phyloP scores from a whole-genome alignment of 1,140 invertebrate species.

The Mizuhopecten yessoensis region DNA sequence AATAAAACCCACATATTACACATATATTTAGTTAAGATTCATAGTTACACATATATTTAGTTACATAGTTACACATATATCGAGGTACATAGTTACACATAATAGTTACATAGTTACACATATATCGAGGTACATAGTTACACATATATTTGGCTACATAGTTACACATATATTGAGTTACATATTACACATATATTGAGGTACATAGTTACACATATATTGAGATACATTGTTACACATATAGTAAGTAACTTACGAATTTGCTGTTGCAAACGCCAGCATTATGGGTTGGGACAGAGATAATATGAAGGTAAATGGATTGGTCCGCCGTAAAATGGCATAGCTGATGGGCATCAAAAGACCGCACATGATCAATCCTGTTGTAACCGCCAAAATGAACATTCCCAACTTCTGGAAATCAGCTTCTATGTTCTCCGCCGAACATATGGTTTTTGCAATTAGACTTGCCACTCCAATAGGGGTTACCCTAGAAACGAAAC shows the following conservation, averaged over 20 bases:
- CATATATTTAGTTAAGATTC: no score
- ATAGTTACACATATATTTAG: no score
- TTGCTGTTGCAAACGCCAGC: constrained; percentile 96
- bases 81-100: no score
- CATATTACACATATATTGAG: no score
- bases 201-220: no score
- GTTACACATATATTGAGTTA: no score
- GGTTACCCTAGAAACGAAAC: constrained; percentile 87
- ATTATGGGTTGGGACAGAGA: constrained; percentile 93
- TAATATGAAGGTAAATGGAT: constrained; percentile 93
- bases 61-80: no score
- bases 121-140: no score
- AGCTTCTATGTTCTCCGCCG: constrained; percentile 89
- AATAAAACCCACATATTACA: no score
- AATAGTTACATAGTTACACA: no score
- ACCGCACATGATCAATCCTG: constrained; percentile 93
- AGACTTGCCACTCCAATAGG: constrained; percentile 94
- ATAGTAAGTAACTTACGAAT: constrained; percentile 82
- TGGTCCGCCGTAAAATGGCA: constrained; percentile 91
- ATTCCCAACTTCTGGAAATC: constrained; percentile 93
- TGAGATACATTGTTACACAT: no score
- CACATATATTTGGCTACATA: no score
- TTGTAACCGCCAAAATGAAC: constrained; percentile 92
- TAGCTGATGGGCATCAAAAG: constrained; percentile 93
- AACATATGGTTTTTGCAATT: constrained; percentile 94